Evolutionary conservation across 2,888 invertebrate genomes (phyloP).

Genomic region (Volucella inflata): DNA sequence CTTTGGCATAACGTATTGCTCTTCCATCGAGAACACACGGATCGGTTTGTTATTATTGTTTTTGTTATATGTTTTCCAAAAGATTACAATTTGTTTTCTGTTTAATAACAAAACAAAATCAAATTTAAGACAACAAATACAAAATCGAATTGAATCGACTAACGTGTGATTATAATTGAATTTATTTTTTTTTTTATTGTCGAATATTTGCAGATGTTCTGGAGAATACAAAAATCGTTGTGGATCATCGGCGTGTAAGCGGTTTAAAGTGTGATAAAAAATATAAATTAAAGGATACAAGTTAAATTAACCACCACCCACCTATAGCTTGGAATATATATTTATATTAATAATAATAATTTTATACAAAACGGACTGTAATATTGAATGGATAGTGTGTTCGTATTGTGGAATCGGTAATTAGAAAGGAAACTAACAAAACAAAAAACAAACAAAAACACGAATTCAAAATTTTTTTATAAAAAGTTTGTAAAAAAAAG

Average conservation of each 20-base stretch:
- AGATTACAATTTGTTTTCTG: constrained; percentile 42
- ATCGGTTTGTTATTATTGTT: constrained; percentile 42
- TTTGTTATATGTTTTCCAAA: background rate
- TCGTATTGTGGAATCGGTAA: constrained; percentile 39
- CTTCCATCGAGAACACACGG: constrained; percentile 67
- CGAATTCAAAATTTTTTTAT: constrained; percentile 10
- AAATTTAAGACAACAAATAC: background rate
- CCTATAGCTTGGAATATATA: constrained; percentile 53
- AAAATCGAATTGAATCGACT: background rate
- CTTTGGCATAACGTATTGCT: constrained; percentile 75
- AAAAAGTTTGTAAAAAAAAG: background rate
- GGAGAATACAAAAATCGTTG: constrained; percentile 48
- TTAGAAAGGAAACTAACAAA: background rate
- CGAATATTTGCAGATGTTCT: constrained; percentile 68
- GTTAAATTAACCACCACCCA: constrained; percentile 44
- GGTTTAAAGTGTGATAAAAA: constrained; percentile 59
- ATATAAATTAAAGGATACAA: constrained; percentile 31
- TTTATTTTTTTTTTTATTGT: constrained; percentile 16
- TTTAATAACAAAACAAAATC: constrained; percentile 39
- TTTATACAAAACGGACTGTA: constrained; percentile 11
- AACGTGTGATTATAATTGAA: background rate
- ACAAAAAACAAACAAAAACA: constrained; percentile 3
- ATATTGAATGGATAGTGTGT: constrained; percentile 51
- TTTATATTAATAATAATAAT: background rate
- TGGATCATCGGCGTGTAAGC: constrained; percentile 54